Evolutionary conservation across 2,888 invertebrate species (phyloP).

Genomic region (Ephialtes manifestator): DNA sequence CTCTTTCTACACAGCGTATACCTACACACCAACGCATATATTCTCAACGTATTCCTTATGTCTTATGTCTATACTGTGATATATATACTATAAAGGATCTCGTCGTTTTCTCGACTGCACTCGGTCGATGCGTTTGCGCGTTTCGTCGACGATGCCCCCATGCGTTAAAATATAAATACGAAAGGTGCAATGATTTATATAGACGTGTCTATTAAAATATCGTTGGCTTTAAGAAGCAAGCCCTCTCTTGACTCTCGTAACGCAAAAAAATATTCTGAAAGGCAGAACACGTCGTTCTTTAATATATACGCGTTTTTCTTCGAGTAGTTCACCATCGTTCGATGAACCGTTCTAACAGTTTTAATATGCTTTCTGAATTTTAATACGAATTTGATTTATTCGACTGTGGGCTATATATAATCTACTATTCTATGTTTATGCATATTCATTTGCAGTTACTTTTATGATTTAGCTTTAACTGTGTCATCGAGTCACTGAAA

Average conservation of each 20-base stretch:
- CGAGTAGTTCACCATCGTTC: slow-evolving; percentile 15
- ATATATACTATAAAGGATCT: slow-evolving; percentile 12
- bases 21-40: slow-evolving; percentile 31
- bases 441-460: slow-evolving; percentile 33
- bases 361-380: slow-evolving; percentile 39
- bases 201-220: slow-evolving; percentile 75
- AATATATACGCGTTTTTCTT: slow-evolving; percentile 24
- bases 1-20: slow-evolving; percentile 37
- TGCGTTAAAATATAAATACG: slow-evolving; percentile 48
- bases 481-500: slow-evolving; percentile 20
- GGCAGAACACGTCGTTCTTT: slow-evolving; percentile 1
- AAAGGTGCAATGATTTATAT: slow-evolving; percentile 74
- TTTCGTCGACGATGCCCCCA: slow-evolving; percentile 52
- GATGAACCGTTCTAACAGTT: slow-evolving; percentile 53
- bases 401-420: slow-evolving; percentile 17
- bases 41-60: slow-evolving; percentile 45
- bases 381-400: slow-evolving; percentile 48
- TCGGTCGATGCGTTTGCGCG: slow-evolving; percentile 38
- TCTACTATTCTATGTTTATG: slow-evolving; percentile 36
- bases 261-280: slow-evolving; percentile 13
- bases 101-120: slow-evolving; percentile 12
- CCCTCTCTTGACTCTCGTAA: slow-evolving; percentile 3
- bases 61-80: slow-evolving; percentile 11
- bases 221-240: slow-evolving; percentile 23
- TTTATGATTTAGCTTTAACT: slow-evolving; percentile 33